These are phyloP conservation scores for Coendou prehensilis DNA, from an alignment of 2,797 vertebrate species.

Conservation along the genomic window DNA sequence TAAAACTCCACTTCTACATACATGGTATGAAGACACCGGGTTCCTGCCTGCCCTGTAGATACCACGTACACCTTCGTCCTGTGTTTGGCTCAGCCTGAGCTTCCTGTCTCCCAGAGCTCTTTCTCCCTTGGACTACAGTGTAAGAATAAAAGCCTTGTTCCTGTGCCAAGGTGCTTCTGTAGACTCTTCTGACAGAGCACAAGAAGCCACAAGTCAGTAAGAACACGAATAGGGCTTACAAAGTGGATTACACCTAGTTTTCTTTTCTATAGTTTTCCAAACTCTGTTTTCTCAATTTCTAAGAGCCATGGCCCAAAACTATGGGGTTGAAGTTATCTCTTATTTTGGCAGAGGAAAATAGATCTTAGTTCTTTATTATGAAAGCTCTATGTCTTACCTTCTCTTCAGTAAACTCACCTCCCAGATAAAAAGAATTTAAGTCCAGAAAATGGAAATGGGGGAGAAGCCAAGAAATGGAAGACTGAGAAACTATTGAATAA, in stretches of 20 bases:
- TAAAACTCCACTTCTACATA: neutral
- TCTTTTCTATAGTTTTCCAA: constrained; percentile 17
- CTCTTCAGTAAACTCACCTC: neutral
- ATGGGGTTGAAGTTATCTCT: neutral
- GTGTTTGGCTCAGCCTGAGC: neutral
- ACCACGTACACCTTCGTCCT: neutral
- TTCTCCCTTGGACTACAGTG: neutral
- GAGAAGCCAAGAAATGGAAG: constrained; percentile 14
- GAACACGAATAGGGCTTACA: neutral
- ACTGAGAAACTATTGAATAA: neutral
- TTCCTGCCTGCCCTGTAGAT: neutral
- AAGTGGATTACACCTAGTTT: neutral
- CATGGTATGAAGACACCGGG: neutral
- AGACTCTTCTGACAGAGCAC: neutral
- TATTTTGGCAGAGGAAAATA: constrained; percentile 41
- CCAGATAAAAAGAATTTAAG: neutral
- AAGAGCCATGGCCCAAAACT: neutral
- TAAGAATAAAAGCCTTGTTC: neutral
- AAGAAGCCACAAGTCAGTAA: neutral
- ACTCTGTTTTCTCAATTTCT: constrained; percentile 41
- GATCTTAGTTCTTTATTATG: constrained; percentile 8
- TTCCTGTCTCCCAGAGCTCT: neutral
- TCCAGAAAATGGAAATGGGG: constrained; percentile 49
- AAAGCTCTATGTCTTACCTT: constrained; percentile 24
- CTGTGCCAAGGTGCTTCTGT: neutral